Evolutionary conservation across 2,113 vertebrate genomes (phyloP).

Genomic region (Hemibagrus wyckioides): DNA sequence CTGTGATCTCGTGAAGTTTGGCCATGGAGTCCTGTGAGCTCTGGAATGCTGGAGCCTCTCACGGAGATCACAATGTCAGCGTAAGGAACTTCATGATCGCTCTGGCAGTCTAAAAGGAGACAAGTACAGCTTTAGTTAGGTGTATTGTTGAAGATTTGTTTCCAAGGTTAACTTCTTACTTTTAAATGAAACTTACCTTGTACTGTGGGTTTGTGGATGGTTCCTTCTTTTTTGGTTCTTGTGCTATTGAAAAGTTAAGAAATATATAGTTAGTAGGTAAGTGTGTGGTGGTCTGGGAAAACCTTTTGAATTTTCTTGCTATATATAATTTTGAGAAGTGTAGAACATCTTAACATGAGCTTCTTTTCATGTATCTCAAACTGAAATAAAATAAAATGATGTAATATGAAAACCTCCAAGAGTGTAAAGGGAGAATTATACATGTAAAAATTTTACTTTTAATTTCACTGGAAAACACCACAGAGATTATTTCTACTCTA

Average conservation of each 20-base stretch:
- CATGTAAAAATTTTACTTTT: not conserved
- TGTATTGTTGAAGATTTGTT: not conserved
- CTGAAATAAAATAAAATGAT: not conserved
- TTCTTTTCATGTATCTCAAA: not conserved
- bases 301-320: not conserved
- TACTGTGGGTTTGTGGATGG: not conserved
- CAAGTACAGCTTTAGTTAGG: not conserved
- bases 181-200: conserved; percentile 44
- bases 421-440: not conserved
- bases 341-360: not conserved
- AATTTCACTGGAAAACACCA: not conserved
- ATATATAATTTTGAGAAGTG: not conserved
- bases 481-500: not conserved
- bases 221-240: conserved; percentile 12
- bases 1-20: conserved; percentile 57
- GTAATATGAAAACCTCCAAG: not conserved
- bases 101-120: conserved; percentile 64
- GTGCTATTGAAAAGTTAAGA: conserved; percentile 35
- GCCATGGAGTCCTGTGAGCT: conserved; percentile 66
- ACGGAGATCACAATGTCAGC: conserved; percentile 78
- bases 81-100: conserved; percentile 76
- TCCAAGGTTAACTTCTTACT: not conserved
- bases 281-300: not conserved
- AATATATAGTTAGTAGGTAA: not conserved
- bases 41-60: conserved; percentile 72